Percentiles rank a stretch among this genome's conserved stretches.
These are phyloP conservation scores for Dasyornis broadbenti DNA, from an alignment of 2,113 vertebrate species.

Conservation along the genomic window DNA sequence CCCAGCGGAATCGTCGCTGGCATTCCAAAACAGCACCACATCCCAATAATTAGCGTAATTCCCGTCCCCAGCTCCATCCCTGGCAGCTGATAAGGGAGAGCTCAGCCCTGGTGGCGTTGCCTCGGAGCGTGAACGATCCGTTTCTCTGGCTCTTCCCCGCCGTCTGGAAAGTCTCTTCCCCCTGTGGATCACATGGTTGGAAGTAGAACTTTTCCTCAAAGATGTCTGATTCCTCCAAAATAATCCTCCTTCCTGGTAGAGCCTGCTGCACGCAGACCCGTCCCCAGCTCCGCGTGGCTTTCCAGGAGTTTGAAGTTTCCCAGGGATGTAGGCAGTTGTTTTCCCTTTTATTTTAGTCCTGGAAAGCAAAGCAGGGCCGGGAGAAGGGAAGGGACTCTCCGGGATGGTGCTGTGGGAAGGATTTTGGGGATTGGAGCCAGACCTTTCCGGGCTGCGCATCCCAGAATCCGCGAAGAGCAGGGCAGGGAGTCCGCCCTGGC, in stretches of 20 bases:
- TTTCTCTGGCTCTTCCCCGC: background rate
- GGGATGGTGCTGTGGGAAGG: background rate
- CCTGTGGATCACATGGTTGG: background rate
- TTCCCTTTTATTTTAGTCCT: background rate
- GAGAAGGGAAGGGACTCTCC: background rate
- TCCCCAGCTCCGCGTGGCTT: accelerated
- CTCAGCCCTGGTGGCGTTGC: background rate
- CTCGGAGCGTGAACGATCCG: background rate
- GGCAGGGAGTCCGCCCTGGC: accelerated
- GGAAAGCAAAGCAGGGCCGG: background rate
- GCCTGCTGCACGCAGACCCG: background rate
- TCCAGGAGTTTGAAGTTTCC: background rate
- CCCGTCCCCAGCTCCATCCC: accelerated
- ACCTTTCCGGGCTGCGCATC: accelerated
- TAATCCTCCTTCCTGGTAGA: background rate
- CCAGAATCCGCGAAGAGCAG: accelerated
- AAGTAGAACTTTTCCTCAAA: background rate
- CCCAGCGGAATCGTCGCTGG: accelerated
- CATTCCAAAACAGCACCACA: accelerated
- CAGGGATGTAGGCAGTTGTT: background rate
- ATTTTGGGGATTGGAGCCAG: background rate
- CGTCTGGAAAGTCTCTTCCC: background rate
- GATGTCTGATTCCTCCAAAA: background rate
- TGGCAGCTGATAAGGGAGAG: background rate
- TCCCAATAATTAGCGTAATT: accelerated